These are phyloP conservation scores for Bufo bufo DNA, from an alignment of 2,113 vertebrate species.

Conservation along the genomic window DNA sequence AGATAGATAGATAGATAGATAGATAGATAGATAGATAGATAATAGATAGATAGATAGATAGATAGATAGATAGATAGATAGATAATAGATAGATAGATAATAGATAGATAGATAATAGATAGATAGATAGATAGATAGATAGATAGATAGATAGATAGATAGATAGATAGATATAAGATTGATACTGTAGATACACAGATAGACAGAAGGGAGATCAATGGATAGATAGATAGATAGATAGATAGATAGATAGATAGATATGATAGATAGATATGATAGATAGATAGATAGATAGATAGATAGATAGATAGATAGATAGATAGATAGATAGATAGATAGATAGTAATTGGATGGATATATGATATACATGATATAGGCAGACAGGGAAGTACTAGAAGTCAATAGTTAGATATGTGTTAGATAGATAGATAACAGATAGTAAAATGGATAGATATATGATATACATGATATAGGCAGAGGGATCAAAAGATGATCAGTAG, in stretches of 20 bases:
- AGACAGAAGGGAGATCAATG: background rate
- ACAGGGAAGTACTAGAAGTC: no score
- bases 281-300: background rate
- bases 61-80: background rate
- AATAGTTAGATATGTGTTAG: no score
- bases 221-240: background rate
- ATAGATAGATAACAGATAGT: no score
- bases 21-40: background rate
- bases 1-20: background rate
- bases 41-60: background rate
- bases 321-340: background rate
- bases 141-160: constrained; percentile 19
- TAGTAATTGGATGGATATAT: background rate
- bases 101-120: background rate
- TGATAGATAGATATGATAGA: background rate
- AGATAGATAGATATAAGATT: constrained; percentile 19
- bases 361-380: no score
- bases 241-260: background rate
- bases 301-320: background rate
- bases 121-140: constrained; percentile 9
- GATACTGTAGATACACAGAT: background rate
- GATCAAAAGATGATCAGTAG: no score
- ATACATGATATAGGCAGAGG: no score
- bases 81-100: background rate
- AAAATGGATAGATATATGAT: no score